phyloP scores from a whole-genome alignment of 2,888 invertebrate genomes.

The Balanococcus diminutus region DNA sequence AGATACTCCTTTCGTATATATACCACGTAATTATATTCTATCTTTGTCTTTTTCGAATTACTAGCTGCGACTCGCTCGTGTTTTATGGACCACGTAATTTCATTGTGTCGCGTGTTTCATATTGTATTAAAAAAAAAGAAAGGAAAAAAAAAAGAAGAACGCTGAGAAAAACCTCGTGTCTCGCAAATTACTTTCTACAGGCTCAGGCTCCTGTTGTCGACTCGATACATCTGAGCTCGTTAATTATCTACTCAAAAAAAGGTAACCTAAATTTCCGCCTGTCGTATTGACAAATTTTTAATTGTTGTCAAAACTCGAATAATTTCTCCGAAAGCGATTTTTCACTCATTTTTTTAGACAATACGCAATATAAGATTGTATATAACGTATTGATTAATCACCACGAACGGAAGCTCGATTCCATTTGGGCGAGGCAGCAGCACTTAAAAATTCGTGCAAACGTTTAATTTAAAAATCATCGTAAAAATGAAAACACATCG shows the following conservation, averaged over 20 bases:
- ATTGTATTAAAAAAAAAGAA: not conserved
- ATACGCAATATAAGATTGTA: not conserved
- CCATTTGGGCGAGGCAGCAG: not conserved
- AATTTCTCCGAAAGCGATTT: not conserved
- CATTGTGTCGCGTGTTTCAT: constrained; percentile 23
- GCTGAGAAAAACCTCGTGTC: not conserved
- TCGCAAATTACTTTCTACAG: not conserved
- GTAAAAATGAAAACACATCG: not conserved
- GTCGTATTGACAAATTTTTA: constrained; percentile 5
- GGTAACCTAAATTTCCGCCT: not conserved
- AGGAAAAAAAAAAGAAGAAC: not conserved
- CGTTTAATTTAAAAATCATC: not conserved
- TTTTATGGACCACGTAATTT: constrained; percentile 50
- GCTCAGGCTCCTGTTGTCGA: not conserved
- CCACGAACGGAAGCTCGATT: not conserved
- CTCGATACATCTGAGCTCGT: not conserved
- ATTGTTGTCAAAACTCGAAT: not conserved
- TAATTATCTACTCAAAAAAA: not conserved
- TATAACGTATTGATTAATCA: not conserved
- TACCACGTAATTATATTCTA: constrained; percentile 17
- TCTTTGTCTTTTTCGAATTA: constrained; percentile 39
- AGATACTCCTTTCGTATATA: not conserved
- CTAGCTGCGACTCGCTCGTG: constrained; percentile 41
- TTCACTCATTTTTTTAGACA: not conserved
- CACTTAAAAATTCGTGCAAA: not conserved